These are phyloP conservation scores for Empis livida DNA, from an alignment of 2,888 invertebrate species.

Conservation along the genomic window DNA sequence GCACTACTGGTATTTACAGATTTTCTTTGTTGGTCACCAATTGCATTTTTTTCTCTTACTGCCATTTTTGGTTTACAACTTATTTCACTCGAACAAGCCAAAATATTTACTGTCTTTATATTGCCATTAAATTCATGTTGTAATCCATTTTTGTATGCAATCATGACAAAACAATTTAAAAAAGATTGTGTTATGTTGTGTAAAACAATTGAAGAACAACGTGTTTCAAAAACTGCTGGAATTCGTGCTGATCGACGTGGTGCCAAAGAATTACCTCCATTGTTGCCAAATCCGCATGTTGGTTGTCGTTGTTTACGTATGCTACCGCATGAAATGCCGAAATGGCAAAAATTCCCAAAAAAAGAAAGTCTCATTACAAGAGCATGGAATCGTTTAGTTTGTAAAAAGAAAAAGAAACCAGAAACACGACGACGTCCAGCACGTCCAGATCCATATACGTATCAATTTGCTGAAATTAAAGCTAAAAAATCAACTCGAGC, in stretches of 20 bases:
- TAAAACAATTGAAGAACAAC: conserved; percentile 88
- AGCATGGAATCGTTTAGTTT: conserved; percentile 36
- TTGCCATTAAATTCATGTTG: conserved; percentile 93
- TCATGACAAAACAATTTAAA: conserved; percentile 94
- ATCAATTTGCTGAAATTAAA: conserved; percentile 62
- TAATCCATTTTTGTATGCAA: conserved; percentile 96
- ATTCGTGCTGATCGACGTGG: conserved; percentile 45
- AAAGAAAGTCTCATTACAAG: conserved; percentile 24
- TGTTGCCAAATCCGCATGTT: conserved; percentile 34
- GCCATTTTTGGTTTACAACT: conserved; percentile 85
- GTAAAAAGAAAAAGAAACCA: conserved; percentile 21
- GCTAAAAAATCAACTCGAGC: conserved; percentile 59
- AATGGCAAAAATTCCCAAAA: conserved; percentile 28
- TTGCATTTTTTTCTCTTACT: conserved; percentile 88
- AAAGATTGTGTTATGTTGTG: conserved; percentile 93
- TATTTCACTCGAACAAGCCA: conserved; percentile 88
- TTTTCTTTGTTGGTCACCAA: conserved; percentile 96
- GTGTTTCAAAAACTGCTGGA: conserved; percentile 41
- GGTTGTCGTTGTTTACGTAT: conserved; percentile 40
- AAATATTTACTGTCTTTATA: conserved; percentile 91
- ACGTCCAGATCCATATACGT: conserved; percentile 54
- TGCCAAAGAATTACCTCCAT: conserved; percentile 53
- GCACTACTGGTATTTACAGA: conserved; percentile 93
- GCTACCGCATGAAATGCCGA: conserved; percentile 33
- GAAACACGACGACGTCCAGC: conserved; percentile 35